Conservation (phyloP, 2,888 invertebrate species). For the Nephrotoma guestfalica region DNA sequence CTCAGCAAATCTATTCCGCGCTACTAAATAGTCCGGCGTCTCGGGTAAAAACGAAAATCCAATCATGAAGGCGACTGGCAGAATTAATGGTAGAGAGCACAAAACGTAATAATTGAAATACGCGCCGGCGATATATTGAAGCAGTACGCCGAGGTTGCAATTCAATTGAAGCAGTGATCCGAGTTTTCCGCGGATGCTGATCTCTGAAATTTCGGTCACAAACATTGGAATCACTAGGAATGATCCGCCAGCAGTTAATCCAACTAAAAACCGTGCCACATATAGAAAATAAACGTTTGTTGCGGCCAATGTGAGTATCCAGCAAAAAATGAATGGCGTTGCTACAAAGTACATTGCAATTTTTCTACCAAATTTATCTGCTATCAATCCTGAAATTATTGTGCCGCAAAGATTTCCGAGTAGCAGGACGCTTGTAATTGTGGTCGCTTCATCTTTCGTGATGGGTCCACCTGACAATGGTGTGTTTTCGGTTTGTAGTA, state of each 20-base stretch:
- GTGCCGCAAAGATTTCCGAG: constrained; percentile 22
- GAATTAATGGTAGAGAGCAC: constrained; percentile 18
- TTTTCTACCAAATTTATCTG: constrained; percentile 22
- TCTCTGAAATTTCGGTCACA: constrained; percentile 8
- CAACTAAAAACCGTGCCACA: constrained; percentile 6
- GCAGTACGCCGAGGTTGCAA: constrained; percentile 24
- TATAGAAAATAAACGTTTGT: background rate
- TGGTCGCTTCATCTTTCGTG: constrained; percentile 18
- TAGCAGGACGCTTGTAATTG: constrained; percentile 21
- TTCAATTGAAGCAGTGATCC: constrained; percentile 26
- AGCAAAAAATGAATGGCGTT: constrained; percentile 22
- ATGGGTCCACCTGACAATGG: constrained; percentile 18
- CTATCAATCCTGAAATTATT: constrained; percentile 19
- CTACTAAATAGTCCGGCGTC: constrained; percentile 25
- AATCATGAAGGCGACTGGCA: constrained; percentile 20
- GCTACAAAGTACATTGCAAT: constrained; percentile 21
- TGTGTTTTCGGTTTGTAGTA: constrained; percentile 12
- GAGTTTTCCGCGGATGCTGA: constrained; percentile 18
- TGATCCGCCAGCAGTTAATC: constrained; percentile 7
- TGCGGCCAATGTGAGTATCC: background rate
- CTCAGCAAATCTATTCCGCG: constrained; percentile 17
- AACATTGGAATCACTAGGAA: constrained; percentile 9
- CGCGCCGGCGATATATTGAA: constrained; percentile 22
- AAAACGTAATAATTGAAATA: constrained; percentile 21
- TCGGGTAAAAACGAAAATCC: constrained; percentile 26